Evolutionary conservation across 2,797 vertebrate genomes (phyloP), one percentile per base, ranked within the genome.

Genomic region (Tragelaphus oryx): DNA sequence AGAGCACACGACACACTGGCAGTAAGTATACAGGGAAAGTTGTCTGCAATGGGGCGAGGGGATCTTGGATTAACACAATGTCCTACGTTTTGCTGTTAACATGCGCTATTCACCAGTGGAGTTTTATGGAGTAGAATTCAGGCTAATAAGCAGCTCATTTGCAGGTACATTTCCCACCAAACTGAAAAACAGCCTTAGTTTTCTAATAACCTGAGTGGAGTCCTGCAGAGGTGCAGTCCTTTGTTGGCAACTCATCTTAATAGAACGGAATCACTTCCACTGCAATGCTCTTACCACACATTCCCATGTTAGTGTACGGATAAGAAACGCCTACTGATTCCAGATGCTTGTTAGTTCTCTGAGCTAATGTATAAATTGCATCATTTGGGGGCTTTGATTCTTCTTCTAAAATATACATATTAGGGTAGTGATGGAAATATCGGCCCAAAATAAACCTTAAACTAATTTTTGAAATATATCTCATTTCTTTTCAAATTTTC

Each of bases 91-190:
- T 93, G 83, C 91, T 93, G 87, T 93, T 71, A 93, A 52, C 74
- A n/a, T 74, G 86, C 22, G 11, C 91, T 62, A 44, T 89, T 86
- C 93, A 94, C 86, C 95, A 89, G 78, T 84, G 78, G 91, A 92
- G 90, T 93, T 97, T 96, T 95, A 93, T 95, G 95, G 89, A 84
- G 85, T 84, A 71, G 94, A 96, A 97, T 92, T 86, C 59, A 78
- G 76, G 95, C 97, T 97, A 94, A 90, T 94, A 97, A 93, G 94
- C 90, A 88, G 59, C 54, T 97, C 82, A 78, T 97, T 96, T 96
- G 76, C 93, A 97, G 83, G 75, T 87, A 52, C 68, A 83, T 92
- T 95, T 96, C 89, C 94, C 86, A 96, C 82, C 89, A 71, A 71
- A 90, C 65, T 80, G 95, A 92, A 95, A 11, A 81, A 89, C 71